Percentiles rank a stretch among this genome's conserved stretches.
These are phyloP conservation scores for Alentia gelatinosa DNA, from an alignment of 2,888 invertebrate species.

Conservation along the genomic window DNA sequence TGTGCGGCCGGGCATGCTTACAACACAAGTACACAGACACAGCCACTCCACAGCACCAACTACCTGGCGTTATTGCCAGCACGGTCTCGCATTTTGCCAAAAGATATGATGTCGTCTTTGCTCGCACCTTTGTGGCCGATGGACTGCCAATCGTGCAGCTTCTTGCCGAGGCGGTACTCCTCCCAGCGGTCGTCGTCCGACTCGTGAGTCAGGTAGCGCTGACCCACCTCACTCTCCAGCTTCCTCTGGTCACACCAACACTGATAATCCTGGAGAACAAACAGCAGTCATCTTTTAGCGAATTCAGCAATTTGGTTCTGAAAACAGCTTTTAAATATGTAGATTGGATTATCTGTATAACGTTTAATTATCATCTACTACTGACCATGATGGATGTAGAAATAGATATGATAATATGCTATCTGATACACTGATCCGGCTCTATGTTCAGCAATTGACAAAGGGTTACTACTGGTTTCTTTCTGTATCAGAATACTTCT, in stretches of 20 bases:
- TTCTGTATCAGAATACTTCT: no score
- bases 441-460: no score
- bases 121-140: constrained; percentile 64
- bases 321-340: no score
- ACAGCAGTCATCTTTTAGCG: no score
- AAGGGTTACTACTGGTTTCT: no score
- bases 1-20: background rate
- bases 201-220: constrained; percentile 93
- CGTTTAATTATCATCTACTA: no score
- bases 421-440: no score
- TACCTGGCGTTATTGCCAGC: constrained; percentile 48
- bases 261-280: constrained; percentile 89
- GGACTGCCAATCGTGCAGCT: constrained; percentile 78
- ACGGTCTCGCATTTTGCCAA: constrained; percentile 54
- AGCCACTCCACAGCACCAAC: constrained; percentile 30
- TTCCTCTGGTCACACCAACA: constrained; percentile 96
- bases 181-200: constrained; percentile 96
- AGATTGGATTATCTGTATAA: no score
- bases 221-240: constrained; percentile 88
- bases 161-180: constrained; percentile 82
- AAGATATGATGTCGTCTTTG: constrained; percentile 58
- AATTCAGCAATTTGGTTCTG: no score
- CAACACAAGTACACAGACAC: constrained; percentile 33
- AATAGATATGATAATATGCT: no score
- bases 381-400: no score